Conservation (phyloP, 2,888 invertebrate genomes). For the Heliconius ethilla region DNA sequence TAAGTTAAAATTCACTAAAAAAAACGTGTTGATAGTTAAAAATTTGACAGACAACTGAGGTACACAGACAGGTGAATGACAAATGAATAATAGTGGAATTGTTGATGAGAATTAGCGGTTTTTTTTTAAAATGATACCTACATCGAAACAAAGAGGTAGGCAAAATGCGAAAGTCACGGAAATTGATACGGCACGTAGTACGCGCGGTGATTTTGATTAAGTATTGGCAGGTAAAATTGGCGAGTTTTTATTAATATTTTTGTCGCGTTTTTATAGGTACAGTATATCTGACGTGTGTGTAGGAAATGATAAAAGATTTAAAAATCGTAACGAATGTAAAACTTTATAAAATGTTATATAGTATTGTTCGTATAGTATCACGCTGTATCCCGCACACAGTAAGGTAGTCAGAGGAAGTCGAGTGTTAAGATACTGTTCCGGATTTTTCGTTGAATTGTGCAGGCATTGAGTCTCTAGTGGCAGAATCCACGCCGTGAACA, state of each 20-base stretch:
- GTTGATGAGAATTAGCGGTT: conserved; percentile 43
- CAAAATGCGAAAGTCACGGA: conserved; percentile 57
- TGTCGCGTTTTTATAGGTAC: neutral
- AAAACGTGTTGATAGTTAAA: neutral
- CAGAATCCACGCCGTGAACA: too few species aligned
- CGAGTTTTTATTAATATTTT: neutral
- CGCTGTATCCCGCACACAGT: too few species aligned
- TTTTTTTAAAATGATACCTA: conserved; percentile 11
- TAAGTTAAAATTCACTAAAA: neutral
- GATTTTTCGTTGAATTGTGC: too few species aligned
- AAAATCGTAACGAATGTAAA: too few species aligned
- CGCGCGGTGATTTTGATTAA: neutral
- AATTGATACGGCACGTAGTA: conserved; percentile 61
- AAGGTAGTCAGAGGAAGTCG: too few species aligned
- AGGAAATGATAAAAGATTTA: too few species aligned
- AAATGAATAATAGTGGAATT: conserved; percentile 40
- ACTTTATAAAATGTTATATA: too few species aligned
- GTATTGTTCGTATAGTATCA: too few species aligned
- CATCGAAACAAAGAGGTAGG: conserved; percentile 45
- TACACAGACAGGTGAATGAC: neutral
- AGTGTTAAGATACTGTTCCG: too few species aligned
- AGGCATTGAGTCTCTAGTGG: too few species aligned
- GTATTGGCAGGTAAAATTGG: neutral
- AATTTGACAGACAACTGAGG: neutral
- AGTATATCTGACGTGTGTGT: too few species aligned